Evolutionary conservation across 1,140 invertebrate species (phyloP).

Genomic region (Drosophila pallidifrons): DNA sequence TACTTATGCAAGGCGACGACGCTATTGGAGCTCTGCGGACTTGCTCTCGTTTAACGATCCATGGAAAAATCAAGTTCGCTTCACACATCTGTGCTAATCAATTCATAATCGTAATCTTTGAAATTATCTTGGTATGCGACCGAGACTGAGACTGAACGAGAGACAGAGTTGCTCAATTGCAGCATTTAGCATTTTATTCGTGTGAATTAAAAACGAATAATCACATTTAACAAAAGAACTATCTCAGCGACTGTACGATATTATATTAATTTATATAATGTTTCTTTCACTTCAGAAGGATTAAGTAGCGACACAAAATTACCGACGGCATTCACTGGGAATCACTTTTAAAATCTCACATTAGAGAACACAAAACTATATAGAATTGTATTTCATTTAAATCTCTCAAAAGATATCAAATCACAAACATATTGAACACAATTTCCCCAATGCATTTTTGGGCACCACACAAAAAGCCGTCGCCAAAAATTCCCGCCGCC

Average conservation of each 20-base stretch:
- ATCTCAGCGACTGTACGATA: no score
- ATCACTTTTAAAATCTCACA: no score
- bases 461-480: constrained; percentile 18
- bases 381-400: no score
- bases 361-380: no score
- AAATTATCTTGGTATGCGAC: constrained; percentile 40
- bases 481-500: constrained; percentile 24
- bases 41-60: constrained; percentile 43
- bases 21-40: constrained; percentile 6
- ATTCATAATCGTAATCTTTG: constrained; percentile 65
- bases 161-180: constrained; percentile 61
- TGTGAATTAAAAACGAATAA: constrained; percentile 53
- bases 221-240: not conserved
- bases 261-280: not conserved
- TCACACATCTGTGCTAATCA: constrained; percentile 72
- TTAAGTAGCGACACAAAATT: no score
- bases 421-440: no score
- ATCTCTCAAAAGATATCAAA: not conserved
- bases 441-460: not conserved
- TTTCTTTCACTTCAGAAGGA: no score
- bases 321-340: no score
- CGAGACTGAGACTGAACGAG: constrained; percentile 6
- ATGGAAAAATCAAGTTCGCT: constrained; percentile 76
- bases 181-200: constrained; percentile 70
- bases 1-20: not conserved